These are phyloP conservation scores for Sarcophaga subvicina DNA, from an alignment of 2,888 invertebrate species.

Conservation along the genomic window DNA sequence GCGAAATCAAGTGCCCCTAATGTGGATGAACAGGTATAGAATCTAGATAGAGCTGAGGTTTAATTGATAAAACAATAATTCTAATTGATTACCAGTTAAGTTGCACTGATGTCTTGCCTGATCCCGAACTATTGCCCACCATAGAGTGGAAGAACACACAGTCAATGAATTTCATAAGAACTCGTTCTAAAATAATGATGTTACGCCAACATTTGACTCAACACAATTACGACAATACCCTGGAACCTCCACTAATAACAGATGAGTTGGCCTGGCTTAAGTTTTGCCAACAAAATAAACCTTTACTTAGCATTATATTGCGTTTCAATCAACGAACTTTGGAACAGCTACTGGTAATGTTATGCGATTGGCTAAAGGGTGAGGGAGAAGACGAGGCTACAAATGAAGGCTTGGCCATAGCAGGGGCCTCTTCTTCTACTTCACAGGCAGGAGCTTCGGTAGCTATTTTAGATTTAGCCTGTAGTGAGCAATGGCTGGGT, in stretches of 20 bases:
- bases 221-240: constrained; percentile 69
- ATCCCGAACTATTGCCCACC: constrained; percentile 76
- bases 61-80: background rate
- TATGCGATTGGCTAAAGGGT: constrained; percentile 76
- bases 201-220: constrained; percentile 71
- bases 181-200: constrained; percentile 72
- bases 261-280: constrained; percentile 75
- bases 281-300: constrained; percentile 77
- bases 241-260: constrained; percentile 73
- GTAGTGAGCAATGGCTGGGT: constrained; percentile 78
- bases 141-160: constrained; percentile 79
- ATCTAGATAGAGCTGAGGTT: constrained; percentile 37
- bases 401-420: constrained; percentile 19
- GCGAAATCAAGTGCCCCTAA: constrained; percentile 3
- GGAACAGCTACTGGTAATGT: constrained; percentile 77
- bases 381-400: constrained; percentile 35
- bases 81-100: constrained; percentile 32
- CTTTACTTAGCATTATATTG: constrained; percentile 77
- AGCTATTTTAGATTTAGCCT: constrained; percentile 71
- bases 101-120: constrained; percentile 62
- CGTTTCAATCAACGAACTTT: constrained; percentile 78
- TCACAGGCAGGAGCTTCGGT: constrained; percentile 49
- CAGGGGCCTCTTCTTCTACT: constrained; percentile 44
- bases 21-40: constrained; percentile 60
- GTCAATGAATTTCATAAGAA: constrained; percentile 74